phyloP scores from a whole-genome alignment of 2,797 vertebrate species.

The Bradypodion ventrale region DNA sequence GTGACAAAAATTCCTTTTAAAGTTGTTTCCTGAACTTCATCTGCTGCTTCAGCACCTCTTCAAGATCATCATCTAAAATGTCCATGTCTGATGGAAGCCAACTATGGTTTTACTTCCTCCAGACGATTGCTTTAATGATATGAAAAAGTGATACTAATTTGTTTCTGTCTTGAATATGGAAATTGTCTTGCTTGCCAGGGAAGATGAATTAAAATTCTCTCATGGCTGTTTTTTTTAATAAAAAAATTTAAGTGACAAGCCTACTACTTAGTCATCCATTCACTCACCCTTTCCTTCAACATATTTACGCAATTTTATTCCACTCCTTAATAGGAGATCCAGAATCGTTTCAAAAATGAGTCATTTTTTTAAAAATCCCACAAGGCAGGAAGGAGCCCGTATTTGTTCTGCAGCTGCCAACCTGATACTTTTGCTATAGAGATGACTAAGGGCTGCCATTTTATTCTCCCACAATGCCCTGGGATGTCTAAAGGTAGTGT shows the following conservation, averaged over 20 bases:
- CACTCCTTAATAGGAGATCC: not conserved
- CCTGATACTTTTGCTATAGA: not conserved
- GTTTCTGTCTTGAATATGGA: not conserved
- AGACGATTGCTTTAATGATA: not conserved
- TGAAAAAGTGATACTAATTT: not conserved
- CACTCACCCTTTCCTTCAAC: not conserved
- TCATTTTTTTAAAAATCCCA: not conserved
- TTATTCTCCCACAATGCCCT: not conserved
- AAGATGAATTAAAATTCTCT: not conserved
- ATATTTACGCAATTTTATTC: not conserved
- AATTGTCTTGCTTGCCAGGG: not conserved
- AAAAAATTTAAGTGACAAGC: not conserved
- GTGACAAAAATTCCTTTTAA: not conserved
- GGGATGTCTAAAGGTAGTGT: no score
- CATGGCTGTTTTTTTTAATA: not conserved
- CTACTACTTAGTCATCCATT: not conserved
- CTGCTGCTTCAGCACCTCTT: not conserved
- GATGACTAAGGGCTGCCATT: not conserved
- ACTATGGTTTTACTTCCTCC: not conserved
- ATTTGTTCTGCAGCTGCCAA: not conserved
- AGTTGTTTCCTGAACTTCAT: not conserved
- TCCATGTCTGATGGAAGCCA: not conserved
- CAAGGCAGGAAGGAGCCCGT: not conserved
- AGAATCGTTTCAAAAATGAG: not conserved
- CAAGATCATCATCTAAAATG: not conserved